Evolutionary conservation across 2,797 vertebrate genomes (phyloP).

Genomic region (Cheirogaleus major): DNA sequence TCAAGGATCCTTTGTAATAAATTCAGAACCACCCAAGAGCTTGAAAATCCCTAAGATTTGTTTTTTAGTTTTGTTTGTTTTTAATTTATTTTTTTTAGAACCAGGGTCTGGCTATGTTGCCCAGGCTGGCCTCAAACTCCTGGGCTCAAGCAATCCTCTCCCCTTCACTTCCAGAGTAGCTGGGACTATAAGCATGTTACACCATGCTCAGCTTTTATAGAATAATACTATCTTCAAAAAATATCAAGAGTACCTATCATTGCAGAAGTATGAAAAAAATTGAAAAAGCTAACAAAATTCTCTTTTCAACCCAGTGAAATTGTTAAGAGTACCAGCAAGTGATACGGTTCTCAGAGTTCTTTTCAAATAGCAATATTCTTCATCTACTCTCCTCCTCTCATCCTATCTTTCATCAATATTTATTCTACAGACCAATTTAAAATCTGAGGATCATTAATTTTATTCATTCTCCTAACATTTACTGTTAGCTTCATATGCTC

Average conservation of each 20-base stretch:
- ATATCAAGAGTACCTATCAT: constrained; percentile 50
- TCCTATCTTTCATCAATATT: constrained; percentile 48
- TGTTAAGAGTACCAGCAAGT: constrained; percentile 29
- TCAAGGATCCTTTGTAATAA: constrained; percentile 57
- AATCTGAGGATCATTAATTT: constrained; percentile 47
- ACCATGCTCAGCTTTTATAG: neutral
- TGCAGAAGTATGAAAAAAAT: constrained; percentile 55
- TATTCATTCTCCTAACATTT: constrained; percentile 66
- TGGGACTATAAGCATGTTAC: neutral
- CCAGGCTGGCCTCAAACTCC: neutral
- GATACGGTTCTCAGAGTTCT: constrained; percentile 30
- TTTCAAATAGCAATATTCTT: constrained; percentile 53
- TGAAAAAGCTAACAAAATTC: constrained; percentile 52
- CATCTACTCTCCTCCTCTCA: constrained; percentile 5
- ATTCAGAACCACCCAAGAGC: constrained; percentile 35
- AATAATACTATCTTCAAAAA: constrained; percentile 59
- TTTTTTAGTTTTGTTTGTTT: neutral
- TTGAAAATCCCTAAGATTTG: constrained; percentile 39
- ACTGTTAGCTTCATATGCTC: neutral
- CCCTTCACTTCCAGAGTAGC: neutral
- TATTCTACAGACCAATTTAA: constrained; percentile 59
- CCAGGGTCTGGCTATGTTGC: neutral
- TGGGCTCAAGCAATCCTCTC: neutral
- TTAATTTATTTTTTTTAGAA: neutral
- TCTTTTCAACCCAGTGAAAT: constrained; percentile 50